Evolutionary conservation across 2,113 vertebrate species (phyloP).

Genomic region (Garra rufa): DNA sequence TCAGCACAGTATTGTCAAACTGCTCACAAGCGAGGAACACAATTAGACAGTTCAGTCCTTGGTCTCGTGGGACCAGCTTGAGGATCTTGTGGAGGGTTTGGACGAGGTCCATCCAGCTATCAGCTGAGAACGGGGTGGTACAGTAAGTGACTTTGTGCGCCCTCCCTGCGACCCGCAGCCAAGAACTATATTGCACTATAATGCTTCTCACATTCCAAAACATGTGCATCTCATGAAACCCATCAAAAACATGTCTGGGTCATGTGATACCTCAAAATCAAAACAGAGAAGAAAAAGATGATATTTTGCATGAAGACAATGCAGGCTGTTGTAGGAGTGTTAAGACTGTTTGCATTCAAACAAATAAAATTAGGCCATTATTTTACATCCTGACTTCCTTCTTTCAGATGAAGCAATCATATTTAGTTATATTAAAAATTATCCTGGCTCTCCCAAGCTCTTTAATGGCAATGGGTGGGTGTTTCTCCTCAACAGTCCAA

Average conservation of each 20-base stretch:
- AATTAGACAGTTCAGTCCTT: conserved; percentile 24
- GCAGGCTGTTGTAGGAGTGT: not conserved
- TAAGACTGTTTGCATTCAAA: too few species aligned
- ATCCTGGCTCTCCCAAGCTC: too few species aligned
- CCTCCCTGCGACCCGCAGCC: not conserved
- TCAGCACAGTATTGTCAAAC: too few species aligned
- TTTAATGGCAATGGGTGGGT: too few species aligned
- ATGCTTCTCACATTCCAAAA: not conserved
- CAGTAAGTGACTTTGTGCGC: conserved; percentile 33
- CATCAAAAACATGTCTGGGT: not conserved
- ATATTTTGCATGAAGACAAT: not conserved
- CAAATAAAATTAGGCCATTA: too few species aligned
- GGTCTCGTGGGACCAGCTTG: conserved; percentile 41
- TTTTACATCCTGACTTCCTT: too few species aligned
- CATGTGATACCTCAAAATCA: not conserved
- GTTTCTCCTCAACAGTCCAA: too few species aligned
- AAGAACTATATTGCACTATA: not conserved
- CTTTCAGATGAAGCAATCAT: too few species aligned
- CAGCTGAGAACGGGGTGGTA: not conserved
- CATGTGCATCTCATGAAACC: not conserved
- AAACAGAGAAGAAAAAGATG: not conserved
- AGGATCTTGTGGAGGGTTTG: conserved; percentile 64
- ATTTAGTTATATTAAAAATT: too few species aligned
- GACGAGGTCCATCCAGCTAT: not conserved
- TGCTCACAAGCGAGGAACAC: not conserved